Evolutionary conservation across 2,797 vertebrate species (phyloP), one percentile per base, ranked within the genome.

Genomic region (Rhadinocentrus ornatus): DNA sequence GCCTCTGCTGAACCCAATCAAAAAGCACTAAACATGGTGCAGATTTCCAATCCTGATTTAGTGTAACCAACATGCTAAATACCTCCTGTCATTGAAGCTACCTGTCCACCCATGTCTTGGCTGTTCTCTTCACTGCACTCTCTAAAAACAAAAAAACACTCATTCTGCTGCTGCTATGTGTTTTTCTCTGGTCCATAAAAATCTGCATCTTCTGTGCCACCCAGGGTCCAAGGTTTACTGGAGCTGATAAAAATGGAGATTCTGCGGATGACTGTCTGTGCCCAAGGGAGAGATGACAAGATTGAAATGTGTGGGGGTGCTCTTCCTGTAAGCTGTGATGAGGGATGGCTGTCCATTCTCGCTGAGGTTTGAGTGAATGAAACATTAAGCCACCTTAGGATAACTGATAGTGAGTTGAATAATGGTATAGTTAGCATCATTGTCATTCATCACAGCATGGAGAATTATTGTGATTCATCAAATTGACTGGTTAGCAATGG

Each of bases 1-100:
- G 91, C 91, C 91, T 91, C 89, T 88, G 90, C 92, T 91, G 90
- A 94, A 94, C 92, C 89, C 93, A 94, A 93, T 94, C 86, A 90
- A 88, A 91, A 86, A 90, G 89, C 91, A 91, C 92, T 94, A 94
- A 94, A 94, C 85, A 89, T 54, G 74, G 74, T 26, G 73, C 73
- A 75, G 87, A 75, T 85, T 87, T 87, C 73, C 91, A 89, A 94
- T 94, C 92, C 90, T 94, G 93, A 94, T 94, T 92, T 93, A 92
- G 91, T 93, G 91, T 93, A 93, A 87, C 79, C 86, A 83, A 81
- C 60, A 24, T 10, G 74, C 85, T 83, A 86, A 88, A 87, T 86
- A 89, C 86, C 81, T 86, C 73, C 87, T 89, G 83, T 89, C 86
- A 85, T 86, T 81, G 84, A 86, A 57, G 69, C 83, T 55, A 65